Evolutionary conservation across 1,140 invertebrate genomes (phyloP).

Genomic region (Colletes latitarsis): DNA sequence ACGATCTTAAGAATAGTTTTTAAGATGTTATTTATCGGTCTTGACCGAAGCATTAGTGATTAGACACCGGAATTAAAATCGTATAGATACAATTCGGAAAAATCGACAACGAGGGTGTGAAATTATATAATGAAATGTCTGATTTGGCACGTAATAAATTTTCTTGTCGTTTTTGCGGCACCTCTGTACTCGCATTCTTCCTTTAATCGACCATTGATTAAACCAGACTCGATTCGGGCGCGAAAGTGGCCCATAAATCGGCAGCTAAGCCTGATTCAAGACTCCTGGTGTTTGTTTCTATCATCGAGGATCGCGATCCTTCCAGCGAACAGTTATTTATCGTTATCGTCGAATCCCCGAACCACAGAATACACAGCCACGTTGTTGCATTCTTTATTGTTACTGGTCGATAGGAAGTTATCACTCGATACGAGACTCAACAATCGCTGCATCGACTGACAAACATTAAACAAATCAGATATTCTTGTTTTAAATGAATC

Average conservation of each 20-base stretch:
- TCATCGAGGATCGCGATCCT: conserved; percentile 3
- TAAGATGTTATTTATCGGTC: too few species aligned
- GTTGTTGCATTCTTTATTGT: background rate
- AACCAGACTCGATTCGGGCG: background rate
- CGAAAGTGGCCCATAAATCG: conserved; percentile 1
- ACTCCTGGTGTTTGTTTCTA: conserved; percentile 2
- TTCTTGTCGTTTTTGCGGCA: too few species aligned
- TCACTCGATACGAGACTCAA: background rate
- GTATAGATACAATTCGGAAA: too few species aligned
- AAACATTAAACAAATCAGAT: too few species aligned
- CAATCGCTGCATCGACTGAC: too few species aligned
- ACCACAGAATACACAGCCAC: background rate
- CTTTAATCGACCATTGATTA: background rate
- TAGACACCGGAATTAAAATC: too few species aligned
- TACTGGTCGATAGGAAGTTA: background rate
- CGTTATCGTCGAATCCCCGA: background rate
- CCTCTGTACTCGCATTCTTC: background rate
- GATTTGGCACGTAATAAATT: too few species aligned
- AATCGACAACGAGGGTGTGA: too few species aligned
- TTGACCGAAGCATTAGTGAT: too few species aligned
- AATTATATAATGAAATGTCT: too few species aligned
- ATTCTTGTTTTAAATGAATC: too few species aligned
- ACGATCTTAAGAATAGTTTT: too few species aligned
- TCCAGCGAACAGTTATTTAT: conserved; percentile 1
- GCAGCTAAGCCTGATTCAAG: background rate